Base-by-base conservation (phyloP, 2,113 vertebrate species). In the Perccottus glenii region DNA sequence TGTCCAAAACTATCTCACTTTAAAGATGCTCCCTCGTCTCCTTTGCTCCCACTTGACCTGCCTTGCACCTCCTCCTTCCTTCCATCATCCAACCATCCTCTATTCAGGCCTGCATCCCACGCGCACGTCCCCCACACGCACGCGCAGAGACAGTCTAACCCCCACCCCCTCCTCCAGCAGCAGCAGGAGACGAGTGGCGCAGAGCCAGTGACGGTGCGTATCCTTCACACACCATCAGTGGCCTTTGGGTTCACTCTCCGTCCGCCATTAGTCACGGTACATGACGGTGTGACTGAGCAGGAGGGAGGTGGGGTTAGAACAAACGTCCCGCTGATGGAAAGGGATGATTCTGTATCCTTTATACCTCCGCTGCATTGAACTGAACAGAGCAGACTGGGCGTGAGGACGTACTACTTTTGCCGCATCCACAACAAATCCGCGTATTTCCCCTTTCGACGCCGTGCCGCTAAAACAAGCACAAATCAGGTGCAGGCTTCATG, bases 401-500 rank as follows among this genome's bases (percentile, higher is more conserved):
- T 52, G 52, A n/a, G 52, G 52, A n/a, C 33, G 6, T 35, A 36
- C 6, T 27, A 27, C 3, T 27, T 55, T 55, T 55, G 52, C 32
- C 52, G 52, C 52, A 55, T 55, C 36, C 33, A n/a, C 49, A 27
- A 51, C 33, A 36, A 12, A 33, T 12, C 14, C 11, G 5, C 27
- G 50, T 33, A 35, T 11, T 5, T 16, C 11, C 3, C 10, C 27
- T 52, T n/a, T 55, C 52, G 12, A 55, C 33, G 35, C 19, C 19
- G 19, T 27, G 19, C 19, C 19, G 19, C 45, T 46, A 35, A 62
- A 66, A 53, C 19, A 58, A 66, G 33, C 46, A 35, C 57, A n/a
- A 43, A 40, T 68, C 45, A 12, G 10, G 49, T 7, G 14, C 48
- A 15, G 11, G 53, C 58, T 86, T 12, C 49, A 8, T 65, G 59